Base-by-base conservation (phyloP, 2,113 vertebrate genomes). In the Hippocampus mohnikei region DNA sequence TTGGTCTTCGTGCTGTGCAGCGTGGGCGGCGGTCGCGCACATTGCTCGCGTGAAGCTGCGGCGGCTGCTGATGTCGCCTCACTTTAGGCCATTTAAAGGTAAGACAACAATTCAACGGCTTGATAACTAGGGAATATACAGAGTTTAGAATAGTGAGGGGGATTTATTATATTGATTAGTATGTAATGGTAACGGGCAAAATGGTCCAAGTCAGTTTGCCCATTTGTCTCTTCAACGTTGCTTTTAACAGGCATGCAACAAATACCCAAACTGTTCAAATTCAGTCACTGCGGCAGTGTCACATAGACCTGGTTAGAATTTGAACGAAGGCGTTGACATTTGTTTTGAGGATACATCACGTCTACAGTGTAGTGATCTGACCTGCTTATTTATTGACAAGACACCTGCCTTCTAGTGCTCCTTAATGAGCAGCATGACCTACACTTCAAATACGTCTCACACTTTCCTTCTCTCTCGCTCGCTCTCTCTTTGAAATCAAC, bases 391-490 rank as follows among this genome's bases (percentile, higher is more conserved):
- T 81, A 78, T 80, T 66, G 41, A 37, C 33, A 37, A 37, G 78
- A 78, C 76, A 79, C n/a, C 23, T 2, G 16, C 59, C 37, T 66
- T 63, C 61, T 78, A 75, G 64, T 78, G 69, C 72, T 66, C 29
- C 50, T 75, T 80, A 85, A 82, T 80, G 75, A 77, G 73, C 69
- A 46, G 52, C 61, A 33, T 84, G 77, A 75, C 81, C 79, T 80
- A 74, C 70, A 50, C 53, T 66, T 67, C 20, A 72, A 56, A 76
- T 76, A 66, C 67, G 62, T 73, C 71, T 25, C 69, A 23, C 67
- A 33, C 18, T 21, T 9, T 7, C 48, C 10, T 23, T 5, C 23
- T 12, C 23, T 23, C 1, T 58, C 56, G 25, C 25, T 6, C 25
- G 6, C 25, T 27, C 56, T 59, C 15, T 58, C 15, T 27, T 58